These are phyloP conservation scores for Barnardius zonarius DNA, from an alignment of 2,113 vertebrate genomes.

Conservation along the genomic window DNA sequence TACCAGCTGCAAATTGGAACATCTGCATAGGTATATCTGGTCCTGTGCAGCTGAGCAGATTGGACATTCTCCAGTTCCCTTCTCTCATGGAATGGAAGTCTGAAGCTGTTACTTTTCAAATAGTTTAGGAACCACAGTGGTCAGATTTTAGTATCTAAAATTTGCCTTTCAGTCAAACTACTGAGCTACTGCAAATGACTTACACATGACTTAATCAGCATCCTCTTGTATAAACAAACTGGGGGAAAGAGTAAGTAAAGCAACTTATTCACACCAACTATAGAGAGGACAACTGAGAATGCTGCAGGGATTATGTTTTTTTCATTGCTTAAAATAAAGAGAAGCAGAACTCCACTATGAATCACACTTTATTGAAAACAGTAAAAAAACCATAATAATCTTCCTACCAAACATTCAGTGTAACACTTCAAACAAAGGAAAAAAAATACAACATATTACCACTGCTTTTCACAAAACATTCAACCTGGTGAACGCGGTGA, in stretches of 20 bases:
- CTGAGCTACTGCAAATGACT: background rate
- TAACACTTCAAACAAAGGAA: constrained; percentile 7
- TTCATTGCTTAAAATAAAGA: background rate
- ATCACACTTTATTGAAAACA: constrained; percentile 63
- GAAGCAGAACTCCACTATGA: background rate
- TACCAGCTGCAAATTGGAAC: background rate
- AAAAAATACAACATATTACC: background rate
- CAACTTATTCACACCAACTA: background rate
- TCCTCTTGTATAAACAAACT: background rate
- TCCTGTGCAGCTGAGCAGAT: background rate
- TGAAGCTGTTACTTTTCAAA: background rate
- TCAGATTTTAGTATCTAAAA: background rate
- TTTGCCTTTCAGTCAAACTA: background rate
- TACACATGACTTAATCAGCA: background rate
- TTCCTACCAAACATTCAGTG: constrained; percentile 52
- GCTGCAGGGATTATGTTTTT: background rate
- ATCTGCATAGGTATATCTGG: background rate
- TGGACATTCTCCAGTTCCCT: background rate
- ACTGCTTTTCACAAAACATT: background rate
- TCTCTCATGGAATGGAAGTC: background rate
- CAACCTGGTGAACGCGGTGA: background rate
- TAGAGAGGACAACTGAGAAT: background rate
- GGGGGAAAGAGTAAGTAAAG: background rate
- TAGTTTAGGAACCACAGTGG: background rate
- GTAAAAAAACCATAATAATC: background rate